Base-by-base conservation (phyloP, 2,888 invertebrate genomes). In the Lathronympha strigana region DNA sequence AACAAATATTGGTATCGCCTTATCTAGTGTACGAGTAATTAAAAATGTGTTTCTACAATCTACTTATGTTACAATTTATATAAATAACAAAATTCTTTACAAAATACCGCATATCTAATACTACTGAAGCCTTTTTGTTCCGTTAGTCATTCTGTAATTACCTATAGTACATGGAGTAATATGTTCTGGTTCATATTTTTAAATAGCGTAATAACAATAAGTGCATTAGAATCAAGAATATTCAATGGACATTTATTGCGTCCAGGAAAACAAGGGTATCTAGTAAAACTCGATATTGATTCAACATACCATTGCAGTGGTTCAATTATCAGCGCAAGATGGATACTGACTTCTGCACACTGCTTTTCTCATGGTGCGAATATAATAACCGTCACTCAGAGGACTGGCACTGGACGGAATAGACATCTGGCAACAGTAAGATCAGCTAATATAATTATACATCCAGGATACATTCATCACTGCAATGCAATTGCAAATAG, bases 301-400 rank as follows among this genome's bases (percentile, higher is more conserved):
- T 53, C 4, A 17, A n/a, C 19, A 9, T 11, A 23, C 9, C 9
- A 11, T 4, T 80, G 77, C 36, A 78, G 76, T 54, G 79, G 76
- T 15, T 78, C 78, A 4, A 74, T 79, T 2, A 53, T 80, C 47
- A 66, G 57, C 25, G n/a, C 64, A 4, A 40, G 53, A 0, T 76
- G 77, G 76, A 68, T 80, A 13, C 53, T 79, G 40, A 73, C 73
- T 8, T 68, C 79, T 0, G 78, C 76, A 15, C 78, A 80, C 54
- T 80, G 80, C 45, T 70, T 79, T 28, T 13, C 23, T 1, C 0
- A 5, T 21, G 0, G 6, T 6, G 19, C 25, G 15, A 5, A 53
- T 31, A 25, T 15, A 0, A 8, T 66, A 2, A 54, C 9, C 4
- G 53, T 66, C 8, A n/a, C 11, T n/a, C 64, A 66, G 43, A 28